Base-by-base conservation (phyloP, 2,888 invertebrate species). In the Phengaris alcon region DNA sequence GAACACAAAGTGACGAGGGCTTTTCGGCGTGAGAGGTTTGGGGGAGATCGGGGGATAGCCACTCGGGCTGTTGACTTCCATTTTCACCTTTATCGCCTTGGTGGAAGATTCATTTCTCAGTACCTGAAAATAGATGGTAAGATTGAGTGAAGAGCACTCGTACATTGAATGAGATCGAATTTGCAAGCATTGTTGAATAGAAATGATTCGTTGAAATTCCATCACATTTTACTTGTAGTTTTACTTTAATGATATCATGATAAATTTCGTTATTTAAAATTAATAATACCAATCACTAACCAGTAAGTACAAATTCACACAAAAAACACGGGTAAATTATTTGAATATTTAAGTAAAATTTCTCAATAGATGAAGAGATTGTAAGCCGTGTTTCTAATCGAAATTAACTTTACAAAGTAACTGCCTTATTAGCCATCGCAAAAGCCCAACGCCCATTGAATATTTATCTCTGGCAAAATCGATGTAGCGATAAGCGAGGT, bases 31-130 rank as follows among this genome's bases (percentile, higher is more conserved):
- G 79, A 89, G 89, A 0, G 94, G 93, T 79, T 94, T 94, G 6
- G 95, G 94, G n/a, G 94, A 94, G 64, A 94, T 88, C 13, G 93
- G 93, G 35, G 91, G 93, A 81, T 94, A 94, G 79, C 94, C 91
- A 81, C 94, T 94, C 6, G 94, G 94, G 81, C 94, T 94, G 84
- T 94, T 95, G 80, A 94, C 93, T 80, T 94, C 94, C 95, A 95
- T 75, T 75, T 80, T 87, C 84, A 83, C 84, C 85, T 81, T 84
- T 82, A 85, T 76, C 81, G 79, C 79, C 78, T 76, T 76, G 77
- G 81, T 78, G 77, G 81, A 77, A 77, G 81, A 82, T 77, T 83
- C 89, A 90, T 90, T 82, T 85, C 87, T 74, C 78, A 77, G 74
- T 80, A 90, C 83, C 93, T 93, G 90, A 1, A 90, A 91, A 82